These are phyloP conservation scores for Salmo trutta DNA, from an alignment of 2,797 vertebrate genomes.

Conservation along the genomic window DNA sequence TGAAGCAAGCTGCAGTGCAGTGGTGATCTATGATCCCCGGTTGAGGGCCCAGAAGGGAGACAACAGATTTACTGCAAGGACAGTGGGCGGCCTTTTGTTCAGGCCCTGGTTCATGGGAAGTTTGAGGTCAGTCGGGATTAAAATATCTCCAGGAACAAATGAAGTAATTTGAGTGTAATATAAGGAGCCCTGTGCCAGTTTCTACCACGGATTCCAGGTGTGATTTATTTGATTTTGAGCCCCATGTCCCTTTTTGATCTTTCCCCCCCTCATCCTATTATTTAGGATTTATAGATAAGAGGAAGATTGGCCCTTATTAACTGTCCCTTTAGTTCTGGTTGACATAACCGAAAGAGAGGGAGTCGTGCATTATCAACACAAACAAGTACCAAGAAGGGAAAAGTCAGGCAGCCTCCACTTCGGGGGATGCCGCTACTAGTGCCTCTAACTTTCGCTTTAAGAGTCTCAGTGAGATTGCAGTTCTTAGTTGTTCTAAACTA, in stretches of 20 bases:
- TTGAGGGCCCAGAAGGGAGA: conserved; percentile 98
- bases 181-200: conserved; percentile 87
- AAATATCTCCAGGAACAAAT: conserved; percentile 99
- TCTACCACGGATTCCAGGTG: conserved; percentile 84
- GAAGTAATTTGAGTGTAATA: conserved; percentile 97
- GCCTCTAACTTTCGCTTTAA: conserved; percentile 21
- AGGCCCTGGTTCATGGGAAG: conserved; percentile 96
- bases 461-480: neutral
- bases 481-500: neutral
- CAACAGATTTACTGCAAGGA: conserved; percentile 99
- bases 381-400: conserved; percentile 66
- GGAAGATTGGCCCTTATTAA: conserved; percentile 66
- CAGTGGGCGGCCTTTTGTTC: conserved; percentile 99
- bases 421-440: conserved; percentile 18
- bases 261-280: conserved; percentile 65
- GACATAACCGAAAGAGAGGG: conserved; percentile 49
- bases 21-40: conserved; percentile 98
- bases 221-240: conserved; percentile 87
- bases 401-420: conserved; percentile 44
- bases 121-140: conserved; percentile 99
- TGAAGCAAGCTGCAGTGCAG: conserved; percentile 97
- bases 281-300: conserved; percentile 82
- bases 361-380: conserved; percentile 55
- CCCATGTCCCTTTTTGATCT: conserved; percentile 58
- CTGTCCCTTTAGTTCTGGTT: conserved; percentile 64